These are phyloP conservation scores for Dryoscopus gambensis DNA, from an alignment of 2,113 vertebrate genomes.

Conservation along the genomic window DNA sequence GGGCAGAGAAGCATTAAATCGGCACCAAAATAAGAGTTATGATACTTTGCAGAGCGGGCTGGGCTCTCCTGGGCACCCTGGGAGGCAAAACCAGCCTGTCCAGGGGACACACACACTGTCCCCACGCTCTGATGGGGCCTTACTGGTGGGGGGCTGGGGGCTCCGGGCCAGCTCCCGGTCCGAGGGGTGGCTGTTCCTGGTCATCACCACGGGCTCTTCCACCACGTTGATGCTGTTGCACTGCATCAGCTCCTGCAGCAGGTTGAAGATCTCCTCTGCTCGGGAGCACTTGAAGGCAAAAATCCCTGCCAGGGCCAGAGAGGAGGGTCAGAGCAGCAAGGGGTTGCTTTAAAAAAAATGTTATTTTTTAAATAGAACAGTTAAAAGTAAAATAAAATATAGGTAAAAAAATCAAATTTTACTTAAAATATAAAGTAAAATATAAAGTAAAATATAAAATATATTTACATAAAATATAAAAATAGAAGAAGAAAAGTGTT, in stretches of 20 bases:
- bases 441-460: no score
- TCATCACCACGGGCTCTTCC: slow-evolving; percentile 91
- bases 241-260: slow-evolving; percentile 98
- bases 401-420: no score
- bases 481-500: no score
- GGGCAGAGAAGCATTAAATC: background rate
- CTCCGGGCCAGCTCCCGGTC: slow-evolving; percentile 83
- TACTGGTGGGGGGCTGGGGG: slow-evolving; percentile 85
- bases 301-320: slow-evolving; percentile 78
- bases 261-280: slow-evolving; percentile 96
- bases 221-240: slow-evolving; percentile 97
- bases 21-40: background rate
- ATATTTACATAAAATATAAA: no score
- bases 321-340: background rate
- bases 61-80: background rate
- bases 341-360: background rate
- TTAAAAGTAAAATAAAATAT: no score
- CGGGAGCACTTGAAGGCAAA: slow-evolving; percentile 98
- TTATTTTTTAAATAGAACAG: no score
- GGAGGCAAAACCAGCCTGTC: background rate
- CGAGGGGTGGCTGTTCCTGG: slow-evolving; percentile 81
- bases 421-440: no score
- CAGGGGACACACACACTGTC: background rate
- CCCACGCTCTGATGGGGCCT: background rate
- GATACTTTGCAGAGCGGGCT: background rate